Conservation (phyloP, 2,797 vertebrate genomes). For the Anabacerthia variegaticeps region DNA sequence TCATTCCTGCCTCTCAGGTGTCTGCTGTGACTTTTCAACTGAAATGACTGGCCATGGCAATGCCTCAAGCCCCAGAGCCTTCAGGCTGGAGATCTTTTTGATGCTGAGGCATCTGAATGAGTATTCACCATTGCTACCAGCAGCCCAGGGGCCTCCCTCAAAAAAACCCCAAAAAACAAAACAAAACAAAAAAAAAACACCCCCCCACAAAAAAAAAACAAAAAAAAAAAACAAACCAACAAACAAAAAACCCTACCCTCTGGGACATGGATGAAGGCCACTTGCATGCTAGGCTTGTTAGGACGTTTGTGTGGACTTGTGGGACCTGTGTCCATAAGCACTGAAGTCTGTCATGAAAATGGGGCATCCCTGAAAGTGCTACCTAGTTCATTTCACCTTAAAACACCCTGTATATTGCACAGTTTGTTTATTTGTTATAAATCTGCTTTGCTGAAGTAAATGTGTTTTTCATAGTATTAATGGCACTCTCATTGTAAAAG, state of each 20-base stretch:
- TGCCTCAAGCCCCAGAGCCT: neutral
- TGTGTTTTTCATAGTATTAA: neutral
- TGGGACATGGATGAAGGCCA: neutral
- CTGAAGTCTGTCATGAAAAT: neutral
- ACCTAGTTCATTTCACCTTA: neutral
- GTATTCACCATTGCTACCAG: neutral
- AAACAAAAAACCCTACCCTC: neutral
- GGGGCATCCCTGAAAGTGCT: neutral
- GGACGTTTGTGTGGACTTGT: neutral
- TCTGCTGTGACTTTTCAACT: neutral
- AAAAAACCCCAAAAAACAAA: neutral
- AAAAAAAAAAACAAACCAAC: no score
- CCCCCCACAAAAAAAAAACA: no score
- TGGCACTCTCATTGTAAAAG: neutral
- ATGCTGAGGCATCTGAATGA: neutral
- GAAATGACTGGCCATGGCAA: neutral
- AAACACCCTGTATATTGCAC: neutral
- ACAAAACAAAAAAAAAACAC: no score
- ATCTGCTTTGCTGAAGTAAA: neutral
- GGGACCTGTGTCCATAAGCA: neutral
- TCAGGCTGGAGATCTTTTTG: neutral
- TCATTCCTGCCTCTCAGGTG: neutral
- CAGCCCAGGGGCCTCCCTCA: neutral
- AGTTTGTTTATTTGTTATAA: slow-evolving; percentile 18
- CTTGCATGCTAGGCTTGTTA: neutral